Evolutionary conservation across 2,113 vertebrate species (phyloP), one percentile per base, ranked within the genome.

Genomic region (Talpa occidentalis): DNA sequence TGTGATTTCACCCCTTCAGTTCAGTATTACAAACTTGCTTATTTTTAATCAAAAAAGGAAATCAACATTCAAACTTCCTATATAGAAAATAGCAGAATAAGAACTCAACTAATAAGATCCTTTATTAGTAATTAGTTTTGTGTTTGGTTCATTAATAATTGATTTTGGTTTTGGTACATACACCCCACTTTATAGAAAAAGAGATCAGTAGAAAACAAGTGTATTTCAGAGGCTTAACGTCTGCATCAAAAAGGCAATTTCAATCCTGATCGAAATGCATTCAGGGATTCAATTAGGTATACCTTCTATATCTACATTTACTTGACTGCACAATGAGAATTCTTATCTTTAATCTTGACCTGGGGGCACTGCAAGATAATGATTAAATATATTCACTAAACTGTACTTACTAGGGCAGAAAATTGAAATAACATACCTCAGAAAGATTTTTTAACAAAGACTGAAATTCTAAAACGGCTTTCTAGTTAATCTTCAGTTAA

Each of bases 321-420:
- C 49, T 87, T 80, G 66, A 56, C 49, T 80, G 72, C 37, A 84
- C 54, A 76, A 81, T 64, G 73, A 91, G 62, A 96, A 96, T 94
- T 95, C 93, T 90, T 96, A 94, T 96, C 81, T 74, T 92, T 54
- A 92, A 96, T 93, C 88, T 77, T 96, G 80, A 88, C 94, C 93
- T 49, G 9, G 87, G 90, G 79, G 32, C 49, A 87, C 42, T 47
- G n/a, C 69, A 96, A 90, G 88, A 95, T 81, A 97, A 95, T 97
- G 86, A 95, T 95, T 93, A 97, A 93, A 69, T 91, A 19, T 78
- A 44, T 91, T 84, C 76, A 89, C 93, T 78, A 78, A 93, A 85
- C 52, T 90, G 54, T 95, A 93, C 90, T 96, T 96, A 97, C 92
- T 96, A 95, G 87, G 91, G 77, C 91, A 96, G 80, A 95, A 96